Evolutionary conservation across 1,140 invertebrate genomes (phyloP).

Genomic region (Cheumatopsyche charites): DNA sequence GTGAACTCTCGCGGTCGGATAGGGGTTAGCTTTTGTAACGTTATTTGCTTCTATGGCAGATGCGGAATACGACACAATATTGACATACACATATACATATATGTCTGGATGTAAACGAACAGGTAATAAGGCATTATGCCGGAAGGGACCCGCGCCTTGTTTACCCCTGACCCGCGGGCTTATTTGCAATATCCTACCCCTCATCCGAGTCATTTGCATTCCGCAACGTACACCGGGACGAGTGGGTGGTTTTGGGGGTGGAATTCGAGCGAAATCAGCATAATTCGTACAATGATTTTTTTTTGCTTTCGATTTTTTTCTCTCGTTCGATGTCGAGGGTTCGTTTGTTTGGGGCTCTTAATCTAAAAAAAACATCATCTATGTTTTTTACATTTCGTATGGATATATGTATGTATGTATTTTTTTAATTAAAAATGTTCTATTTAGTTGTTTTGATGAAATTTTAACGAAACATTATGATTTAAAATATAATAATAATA

Average conservation of each 20-base stretch:
- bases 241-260: no score
- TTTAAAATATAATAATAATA: no score
- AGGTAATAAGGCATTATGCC: constrained; percentile 38
- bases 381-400: no score
- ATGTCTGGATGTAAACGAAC: constrained; percentile 9
- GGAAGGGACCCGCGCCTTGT: constrained; percentile 18
- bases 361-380: no score
- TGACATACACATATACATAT: background rate
- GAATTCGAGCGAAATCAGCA: background rate
- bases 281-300: constrained; percentile 6
- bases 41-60: background rate
- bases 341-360: no score
- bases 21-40: background rate
- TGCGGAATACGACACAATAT: constrained; percentile 2
- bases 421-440: no score
- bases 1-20: no score
- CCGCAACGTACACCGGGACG: background rate
- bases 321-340: no score
- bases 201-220: constrained; percentile 8
- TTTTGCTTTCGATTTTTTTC: background rate
- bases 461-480: no score
- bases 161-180: constrained; percentile 17
- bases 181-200: constrained; percentile 21
- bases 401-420: no score
- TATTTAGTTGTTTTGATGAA: no score